These are phyloP conservation scores for Callosobruchus maculatus DNA, from an alignment of 2,888 invertebrate species.

Conservation along the genomic window DNA sequence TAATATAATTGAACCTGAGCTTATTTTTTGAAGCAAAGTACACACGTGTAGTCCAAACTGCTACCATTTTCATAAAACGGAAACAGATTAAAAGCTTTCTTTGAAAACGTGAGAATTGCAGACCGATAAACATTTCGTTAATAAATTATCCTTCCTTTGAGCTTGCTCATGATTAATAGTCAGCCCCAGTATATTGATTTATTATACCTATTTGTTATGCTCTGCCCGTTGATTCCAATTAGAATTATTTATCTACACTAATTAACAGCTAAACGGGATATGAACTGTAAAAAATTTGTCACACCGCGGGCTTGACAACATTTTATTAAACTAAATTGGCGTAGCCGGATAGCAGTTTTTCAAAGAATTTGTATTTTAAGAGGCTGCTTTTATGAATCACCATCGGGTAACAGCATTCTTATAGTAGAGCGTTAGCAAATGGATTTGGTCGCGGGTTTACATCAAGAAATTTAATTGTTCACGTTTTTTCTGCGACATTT, in stretches of 20 bases:
- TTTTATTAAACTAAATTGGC: neutral
- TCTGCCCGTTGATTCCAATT: neutral
- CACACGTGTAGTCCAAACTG: neutral
- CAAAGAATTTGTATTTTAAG: neutral
- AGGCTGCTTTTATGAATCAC: neutral
- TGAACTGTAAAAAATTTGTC: neutral
- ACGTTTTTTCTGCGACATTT: too few species aligned
- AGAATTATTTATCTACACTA: neutral
- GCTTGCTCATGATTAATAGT: neutral
- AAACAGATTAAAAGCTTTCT: neutral
- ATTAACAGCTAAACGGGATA: neutral
- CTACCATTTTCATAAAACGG: neutral
- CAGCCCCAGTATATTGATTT: neutral
- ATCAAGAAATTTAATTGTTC: too few species aligned
- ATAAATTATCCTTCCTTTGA: neutral
- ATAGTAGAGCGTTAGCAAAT: too few species aligned
- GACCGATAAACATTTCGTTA: neutral
- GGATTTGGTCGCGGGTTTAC: too few species aligned
- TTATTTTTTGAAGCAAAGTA: neutral
- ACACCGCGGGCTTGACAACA: neutral
- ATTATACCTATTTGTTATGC: conserved; percentile 1
- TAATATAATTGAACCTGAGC: too few species aligned
- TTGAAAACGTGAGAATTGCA: neutral
- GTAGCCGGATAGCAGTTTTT: neutral
- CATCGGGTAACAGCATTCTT: neutral